Conservation (phyloP, 2,888 invertebrate genomes). For the Ellobium chinense region DNA sequence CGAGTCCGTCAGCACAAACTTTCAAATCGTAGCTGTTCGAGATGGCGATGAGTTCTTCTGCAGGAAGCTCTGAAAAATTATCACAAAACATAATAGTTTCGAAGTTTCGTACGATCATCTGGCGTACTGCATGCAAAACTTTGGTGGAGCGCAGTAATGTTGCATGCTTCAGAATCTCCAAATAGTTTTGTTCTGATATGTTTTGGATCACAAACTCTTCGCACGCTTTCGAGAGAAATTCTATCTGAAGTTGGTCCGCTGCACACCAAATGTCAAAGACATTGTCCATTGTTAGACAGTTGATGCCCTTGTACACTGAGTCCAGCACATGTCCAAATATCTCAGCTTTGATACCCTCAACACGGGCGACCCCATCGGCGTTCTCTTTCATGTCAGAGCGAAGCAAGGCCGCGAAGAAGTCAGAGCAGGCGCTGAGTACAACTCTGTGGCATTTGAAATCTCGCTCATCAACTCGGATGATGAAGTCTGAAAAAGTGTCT, state of each 20-base stretch:
- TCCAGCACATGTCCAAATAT: background rate
- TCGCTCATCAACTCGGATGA: background rate
- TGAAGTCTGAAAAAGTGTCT: background rate
- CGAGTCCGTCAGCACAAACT: too few relatives aligned
- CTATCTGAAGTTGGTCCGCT: background rate
- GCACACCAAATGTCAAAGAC: constrained; percentile 11
- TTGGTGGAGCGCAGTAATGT: too few relatives aligned
- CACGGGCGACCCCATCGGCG: background rate
- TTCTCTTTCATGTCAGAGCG: constrained; percentile 5
- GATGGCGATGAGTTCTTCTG: too few relatives aligned
- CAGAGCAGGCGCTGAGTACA: background rate
- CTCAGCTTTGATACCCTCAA: background rate
- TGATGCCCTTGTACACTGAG: background rate
- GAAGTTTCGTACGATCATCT: too few relatives aligned
- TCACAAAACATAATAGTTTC: too few relatives aligned
- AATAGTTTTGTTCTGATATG: background rate
- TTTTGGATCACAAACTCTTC: background rate
- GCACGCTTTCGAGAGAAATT: background rate
- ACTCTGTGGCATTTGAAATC: constrained; percentile 6
- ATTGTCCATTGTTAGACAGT: background rate
- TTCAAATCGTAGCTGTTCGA: too few relatives aligned
- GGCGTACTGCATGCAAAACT: too few relatives aligned
- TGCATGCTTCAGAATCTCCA: background rate
- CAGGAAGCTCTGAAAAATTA: too few relatives aligned
- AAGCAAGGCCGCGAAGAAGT: background rate